Evolutionary conservation across 2,888 invertebrate species (phyloP).

Genomic region (Cylloceria caligata): DNA sequence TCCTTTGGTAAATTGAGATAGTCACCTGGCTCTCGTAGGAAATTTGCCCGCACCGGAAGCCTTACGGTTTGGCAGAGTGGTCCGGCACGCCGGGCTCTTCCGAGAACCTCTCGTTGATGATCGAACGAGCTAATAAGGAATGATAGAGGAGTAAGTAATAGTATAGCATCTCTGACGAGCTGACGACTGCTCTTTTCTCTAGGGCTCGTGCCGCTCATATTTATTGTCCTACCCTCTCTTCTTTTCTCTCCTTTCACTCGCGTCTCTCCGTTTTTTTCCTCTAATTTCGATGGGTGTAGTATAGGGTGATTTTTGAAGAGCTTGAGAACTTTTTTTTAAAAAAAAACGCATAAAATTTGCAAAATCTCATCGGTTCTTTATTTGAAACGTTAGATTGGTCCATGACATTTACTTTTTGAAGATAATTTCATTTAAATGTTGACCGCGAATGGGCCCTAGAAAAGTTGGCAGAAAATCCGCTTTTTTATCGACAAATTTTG

Average conservation of each 20-base stretch:
- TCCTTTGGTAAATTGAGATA: constrained; percentile 65
- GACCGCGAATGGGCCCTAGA: no score
- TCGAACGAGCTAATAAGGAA: constrained; percentile 58
- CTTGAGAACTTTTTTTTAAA: no score
- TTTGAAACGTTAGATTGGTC: no score
- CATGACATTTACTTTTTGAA: no score
- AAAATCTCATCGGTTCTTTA: no score
- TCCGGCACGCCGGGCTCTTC: constrained; percentile 37
- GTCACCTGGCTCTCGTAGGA: constrained; percentile 67
- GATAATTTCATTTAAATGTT: no score
- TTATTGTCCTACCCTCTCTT: constrained; percentile 61
- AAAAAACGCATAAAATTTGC: no score
- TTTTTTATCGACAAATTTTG: no score
- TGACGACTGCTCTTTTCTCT: constrained; percentile 57
- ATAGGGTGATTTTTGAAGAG: no score
- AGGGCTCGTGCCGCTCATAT: constrained; percentile 63
- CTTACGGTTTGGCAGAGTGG: constrained; percentile 57
- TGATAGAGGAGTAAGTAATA: constrained; percentile 59
- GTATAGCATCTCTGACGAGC: constrained; percentile 52
- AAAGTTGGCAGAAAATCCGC: no score
- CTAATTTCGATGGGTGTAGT: constrained; percentile 11
- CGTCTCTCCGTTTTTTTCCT: constrained; percentile 45
- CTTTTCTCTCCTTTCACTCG: constrained; percentile 57
- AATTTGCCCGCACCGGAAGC: constrained; percentile 61
- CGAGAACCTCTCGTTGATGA: constrained; percentile 51